A percentile compares a stretch with the other conserved stretches of the same genome.
These are phyloP conservation scores for Stegodyphus mimosarum DNA, from an alignment of 1,140 invertebrate genomes.

Conservation along the genomic window DNA sequence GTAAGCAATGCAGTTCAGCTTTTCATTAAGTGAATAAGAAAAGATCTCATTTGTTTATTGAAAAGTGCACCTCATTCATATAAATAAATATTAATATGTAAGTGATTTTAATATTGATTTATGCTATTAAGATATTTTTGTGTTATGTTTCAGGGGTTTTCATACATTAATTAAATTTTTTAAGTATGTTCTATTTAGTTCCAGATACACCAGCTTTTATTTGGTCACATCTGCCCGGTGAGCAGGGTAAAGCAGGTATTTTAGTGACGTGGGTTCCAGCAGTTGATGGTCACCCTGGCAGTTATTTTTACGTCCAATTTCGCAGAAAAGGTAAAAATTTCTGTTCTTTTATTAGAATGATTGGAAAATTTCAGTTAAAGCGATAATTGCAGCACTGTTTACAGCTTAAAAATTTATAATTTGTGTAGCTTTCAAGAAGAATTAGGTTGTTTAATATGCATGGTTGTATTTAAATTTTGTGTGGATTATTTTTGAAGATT, in stretches of 20 bases:
- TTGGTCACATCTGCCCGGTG: conserved; percentile 76
- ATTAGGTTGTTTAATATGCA: no score
- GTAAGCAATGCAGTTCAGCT: no score
- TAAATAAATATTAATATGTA: neutral
- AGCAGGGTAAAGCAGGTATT: conserved; percentile 80
- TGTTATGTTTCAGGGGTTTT: no score
- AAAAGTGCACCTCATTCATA: neutral
- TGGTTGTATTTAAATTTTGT: no score
- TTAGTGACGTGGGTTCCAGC: conserved; percentile 85
- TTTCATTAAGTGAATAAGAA: no score
- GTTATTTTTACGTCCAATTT: conserved; percentile 91
- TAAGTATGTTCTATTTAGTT: conserved; percentile 54
- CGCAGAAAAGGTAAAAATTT: conserved; percentile 68
- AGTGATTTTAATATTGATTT: no score
- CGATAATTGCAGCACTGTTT: no score
- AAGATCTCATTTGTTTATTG: no score
- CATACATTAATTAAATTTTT: neutral
- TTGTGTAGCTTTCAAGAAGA: no score
- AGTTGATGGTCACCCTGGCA: conserved; percentile 77
- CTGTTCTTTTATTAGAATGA: neutral
- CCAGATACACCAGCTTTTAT: conserved; percentile 83
- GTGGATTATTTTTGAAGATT: no score
- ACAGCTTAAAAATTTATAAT: no score
- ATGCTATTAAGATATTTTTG: no score
- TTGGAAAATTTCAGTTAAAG: neutral